phyloP scores from a whole-genome alignment of 2,797 vertebrate genomes.

The Hippocampus kuda region DNA sequence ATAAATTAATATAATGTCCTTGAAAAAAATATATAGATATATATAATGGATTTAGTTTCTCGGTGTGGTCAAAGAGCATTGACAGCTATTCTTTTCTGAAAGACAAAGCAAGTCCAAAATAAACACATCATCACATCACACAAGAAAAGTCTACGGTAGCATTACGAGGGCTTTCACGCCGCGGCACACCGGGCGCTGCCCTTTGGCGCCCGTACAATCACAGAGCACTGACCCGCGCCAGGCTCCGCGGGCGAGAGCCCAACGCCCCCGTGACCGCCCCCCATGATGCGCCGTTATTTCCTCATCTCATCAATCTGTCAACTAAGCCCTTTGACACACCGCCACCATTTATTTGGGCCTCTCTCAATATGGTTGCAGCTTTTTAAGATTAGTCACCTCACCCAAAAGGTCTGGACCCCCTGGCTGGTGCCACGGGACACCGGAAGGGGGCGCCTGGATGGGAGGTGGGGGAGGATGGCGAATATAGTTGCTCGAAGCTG shows the following conservation, averaged over 20 bases:
- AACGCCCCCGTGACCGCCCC: constrained; percentile 57
- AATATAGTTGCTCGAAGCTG: neutral
- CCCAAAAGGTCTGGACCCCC: constrained; percentile 40
- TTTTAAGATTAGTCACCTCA: constrained; percentile 74
- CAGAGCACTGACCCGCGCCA: constrained; percentile 76
- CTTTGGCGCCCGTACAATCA: constrained; percentile 81
- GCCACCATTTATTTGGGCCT: constrained; percentile 44
- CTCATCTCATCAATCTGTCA: constrained; percentile 92
- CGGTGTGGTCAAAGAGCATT: neutral
- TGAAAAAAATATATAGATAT: too few species aligned
- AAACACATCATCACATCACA: constrained; percentile 41
- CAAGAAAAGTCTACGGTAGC: constrained; percentile 55
- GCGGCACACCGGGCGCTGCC: constrained; percentile 68
- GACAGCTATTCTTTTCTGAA: neutral
- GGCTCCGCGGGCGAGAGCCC: constrained; percentile 61
- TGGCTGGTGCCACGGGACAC: constrained; percentile 6
- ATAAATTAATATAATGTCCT: too few species aligned
- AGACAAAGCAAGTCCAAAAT: neutral
- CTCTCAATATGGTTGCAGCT: constrained; percentile 82
- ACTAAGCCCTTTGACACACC: constrained; percentile 77
- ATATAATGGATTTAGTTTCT: neutral
- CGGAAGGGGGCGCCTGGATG: neutral
- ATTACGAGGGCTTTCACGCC: constrained; percentile 61
- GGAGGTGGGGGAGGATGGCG: neutral
- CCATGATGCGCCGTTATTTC: constrained; percentile 69